Base-by-base conservation (phyloP, 37 sponge, comb jelly and placozoan genomes). In the Tethya wilhelma region DNA sequence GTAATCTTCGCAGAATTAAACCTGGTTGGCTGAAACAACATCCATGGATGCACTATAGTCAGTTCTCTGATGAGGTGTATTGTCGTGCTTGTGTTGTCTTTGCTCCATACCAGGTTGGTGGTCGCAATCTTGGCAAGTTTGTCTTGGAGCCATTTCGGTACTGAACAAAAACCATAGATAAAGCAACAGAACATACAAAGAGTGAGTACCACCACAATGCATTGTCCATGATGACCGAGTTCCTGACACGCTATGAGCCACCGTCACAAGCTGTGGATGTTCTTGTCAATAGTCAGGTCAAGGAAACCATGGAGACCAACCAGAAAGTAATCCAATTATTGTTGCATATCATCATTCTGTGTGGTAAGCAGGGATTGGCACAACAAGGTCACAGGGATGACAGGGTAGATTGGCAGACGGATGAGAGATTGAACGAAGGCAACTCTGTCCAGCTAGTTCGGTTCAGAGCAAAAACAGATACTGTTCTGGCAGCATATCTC, bases 351-450 rank as follows among this genome's bases (percentile, higher is more conserved):
- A 66, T 90, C n/a, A 60, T 90, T 19, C 75, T n/a, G n/a, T n/a
- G n/a, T n/a, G n/a, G n/a, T n/a, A n/a, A n/a, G n/a, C n/a, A n/a
- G n/a, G n/a, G n/a, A n/a, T n/a, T n/a, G n/a, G n/a, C n/a, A n/a
- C n/a, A n/a, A n/a, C n/a, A n/a, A n/a, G n/a, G n/a, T 28, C 91
- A 90, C 36, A 49, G 91, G 25, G 91, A 90, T 79, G 81, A 90
- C 64, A 42, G 60, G 1, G 56, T 86, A 41, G 57, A 67, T 44
- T 83, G 63, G 63, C 36, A 69, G 11, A 56, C 14, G 26, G 73
- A 66, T 41, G 84, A 75, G n/a, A 38, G 37, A 25, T 11, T 62
- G 46, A 90, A 90, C 67, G 64, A 80, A 41, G 91, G 86, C 38
- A 86, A 90, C 30, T 90, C 86, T 56, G 33, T 90, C 36, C 74